phyloP scores from a whole-genome alignment of 2,888 invertebrate genomes.

The Eupithecia subumbrata region DNA sequence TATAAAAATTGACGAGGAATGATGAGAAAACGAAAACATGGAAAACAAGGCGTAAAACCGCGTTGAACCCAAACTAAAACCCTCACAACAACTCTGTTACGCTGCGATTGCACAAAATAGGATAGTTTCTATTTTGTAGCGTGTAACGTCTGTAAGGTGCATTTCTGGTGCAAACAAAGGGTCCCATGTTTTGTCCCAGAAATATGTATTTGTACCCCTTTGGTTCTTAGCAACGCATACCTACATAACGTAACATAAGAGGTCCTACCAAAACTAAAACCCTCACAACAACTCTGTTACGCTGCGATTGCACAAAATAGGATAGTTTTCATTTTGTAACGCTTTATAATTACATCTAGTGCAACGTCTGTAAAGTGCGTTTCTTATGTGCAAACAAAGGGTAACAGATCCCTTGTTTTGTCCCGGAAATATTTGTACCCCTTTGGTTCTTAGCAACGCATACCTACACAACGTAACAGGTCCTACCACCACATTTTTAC shows the following conservation, averaged over 20 bases:
- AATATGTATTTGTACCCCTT: not conserved
- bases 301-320: not conserved
- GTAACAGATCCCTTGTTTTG: too few species aligned
- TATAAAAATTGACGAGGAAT: not conserved
- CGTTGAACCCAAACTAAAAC: too few species aligned
- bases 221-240: not conserved
- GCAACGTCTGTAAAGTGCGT: not conserved
- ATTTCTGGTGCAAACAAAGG: not conserved
- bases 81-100: not conserved
- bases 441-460: not conserved
- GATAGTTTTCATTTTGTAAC: not conserved
- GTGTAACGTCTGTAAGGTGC: not conserved
- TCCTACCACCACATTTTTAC: not conserved
- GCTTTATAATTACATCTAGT: not conserved
- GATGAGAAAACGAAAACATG: not conserved
- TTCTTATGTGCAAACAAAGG: not conserved
- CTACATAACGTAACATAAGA: too few species aligned
- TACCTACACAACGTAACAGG: too few species aligned
- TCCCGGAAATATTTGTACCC: not conserved
- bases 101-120: not conserved
- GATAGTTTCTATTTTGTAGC: not conserved
- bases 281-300: not conserved
- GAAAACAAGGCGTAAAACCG: not conserved
- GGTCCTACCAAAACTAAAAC: too few species aligned
- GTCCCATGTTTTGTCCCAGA: not conserved